These are phyloP conservation scores for Acrocephalus arundinaceus DNA, from an alignment of 2,113 vertebrate genomes.

Conservation along the genomic window DNA sequence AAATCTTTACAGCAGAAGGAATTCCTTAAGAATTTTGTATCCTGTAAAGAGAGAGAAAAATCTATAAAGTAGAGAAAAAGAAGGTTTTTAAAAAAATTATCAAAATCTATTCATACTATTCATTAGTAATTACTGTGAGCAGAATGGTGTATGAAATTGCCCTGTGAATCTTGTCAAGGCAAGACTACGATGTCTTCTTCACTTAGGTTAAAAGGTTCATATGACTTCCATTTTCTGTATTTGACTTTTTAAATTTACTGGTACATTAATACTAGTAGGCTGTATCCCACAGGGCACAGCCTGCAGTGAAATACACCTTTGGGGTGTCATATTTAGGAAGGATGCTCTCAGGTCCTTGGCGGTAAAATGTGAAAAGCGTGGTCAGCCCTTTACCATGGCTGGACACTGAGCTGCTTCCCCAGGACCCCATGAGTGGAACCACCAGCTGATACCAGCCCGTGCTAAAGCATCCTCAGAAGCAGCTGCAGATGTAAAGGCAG, in stretches of 20 bases:
- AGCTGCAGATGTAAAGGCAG: neutral
- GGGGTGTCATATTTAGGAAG: neutral
- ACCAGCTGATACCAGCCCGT: fast-evolving
- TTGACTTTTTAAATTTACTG: neutral
- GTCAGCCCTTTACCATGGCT: fast-evolving
- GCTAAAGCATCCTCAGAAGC: neutral
- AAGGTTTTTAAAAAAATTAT: neutral
- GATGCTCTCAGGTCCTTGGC: neutral
- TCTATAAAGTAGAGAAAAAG: neutral
- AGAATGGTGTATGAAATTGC: neutral
- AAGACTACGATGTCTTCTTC: neutral
- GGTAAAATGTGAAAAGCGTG: neutral
- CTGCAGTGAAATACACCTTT: neutral
- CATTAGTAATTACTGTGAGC: neutral
- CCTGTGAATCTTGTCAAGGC: neutral
- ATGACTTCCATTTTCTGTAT: neutral
- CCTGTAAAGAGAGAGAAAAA: neutral
- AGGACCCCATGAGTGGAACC: neutral
- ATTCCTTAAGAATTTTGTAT: neutral
- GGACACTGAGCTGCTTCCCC: neutral
- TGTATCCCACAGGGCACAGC: neutral
- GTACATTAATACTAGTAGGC: neutral
- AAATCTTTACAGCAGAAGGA: neutral
- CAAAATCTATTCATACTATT: neutral
- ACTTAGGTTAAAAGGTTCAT: neutral